Conservation (phyloP, 2,888 invertebrate species). For the Dolichopus griseipennis region DNA sequence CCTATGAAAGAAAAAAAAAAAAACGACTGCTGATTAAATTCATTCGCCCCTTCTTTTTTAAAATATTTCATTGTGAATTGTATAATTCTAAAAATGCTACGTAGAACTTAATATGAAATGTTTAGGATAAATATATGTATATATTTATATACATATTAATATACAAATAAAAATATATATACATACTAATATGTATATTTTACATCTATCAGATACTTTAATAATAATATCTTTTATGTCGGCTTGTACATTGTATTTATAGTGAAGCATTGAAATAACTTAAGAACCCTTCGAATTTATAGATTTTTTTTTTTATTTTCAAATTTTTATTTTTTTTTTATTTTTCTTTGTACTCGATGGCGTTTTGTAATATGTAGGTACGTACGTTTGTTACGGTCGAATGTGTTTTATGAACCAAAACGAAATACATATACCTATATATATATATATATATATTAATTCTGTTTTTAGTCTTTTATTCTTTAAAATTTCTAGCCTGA, state of each 20-base stretch:
- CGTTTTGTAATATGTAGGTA: background rate
- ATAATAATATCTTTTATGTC: too few species aligned
- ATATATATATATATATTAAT: too few species aligned
- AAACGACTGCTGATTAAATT: background rate
- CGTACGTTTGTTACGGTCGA: background rate
- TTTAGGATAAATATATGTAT: too few species aligned
- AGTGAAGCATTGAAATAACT: background rate
- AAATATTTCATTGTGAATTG: too few species aligned
- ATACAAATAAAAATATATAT: too few species aligned
- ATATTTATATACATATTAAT: too few species aligned
- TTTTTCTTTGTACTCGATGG: background rate
- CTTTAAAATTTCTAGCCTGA: background rate
- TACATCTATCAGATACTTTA: background rate
- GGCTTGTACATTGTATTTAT: too few species aligned
- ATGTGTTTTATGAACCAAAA: background rate
- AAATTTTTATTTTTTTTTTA: too few species aligned
- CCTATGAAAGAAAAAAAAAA: too few species aligned
- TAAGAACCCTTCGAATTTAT: slow-evolving; percentile 6
- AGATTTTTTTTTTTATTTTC: background rate
- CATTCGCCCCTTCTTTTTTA: background rate
- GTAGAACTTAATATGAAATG: too few species aligned
- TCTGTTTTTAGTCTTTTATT: background rate
- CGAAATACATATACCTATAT: too few species aligned
- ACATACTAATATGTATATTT: background rate
- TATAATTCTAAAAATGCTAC: too few species aligned